These are phyloP conservation scores for Apantesis nais DNA, from an alignment of 2,888 invertebrate species.

Conservation along the genomic window DNA sequence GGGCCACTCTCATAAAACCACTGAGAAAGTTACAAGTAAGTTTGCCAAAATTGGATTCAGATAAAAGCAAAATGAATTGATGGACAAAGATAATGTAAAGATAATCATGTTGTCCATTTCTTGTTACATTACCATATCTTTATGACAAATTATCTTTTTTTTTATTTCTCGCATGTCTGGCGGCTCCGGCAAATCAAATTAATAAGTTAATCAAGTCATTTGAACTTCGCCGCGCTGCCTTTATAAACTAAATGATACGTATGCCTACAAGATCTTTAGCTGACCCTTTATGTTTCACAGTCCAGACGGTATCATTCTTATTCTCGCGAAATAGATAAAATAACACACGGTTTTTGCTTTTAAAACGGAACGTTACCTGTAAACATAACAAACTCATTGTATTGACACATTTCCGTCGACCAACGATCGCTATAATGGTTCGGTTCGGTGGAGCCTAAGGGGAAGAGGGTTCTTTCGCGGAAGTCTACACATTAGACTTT, in stretches of 20 bases:
- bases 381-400: background rate
- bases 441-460: too few species aligned
- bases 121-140: too few species aligned
- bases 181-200: background rate
- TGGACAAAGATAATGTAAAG: too few species aligned
- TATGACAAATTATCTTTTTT: too few species aligned
- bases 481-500: too few species aligned
- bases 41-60: too few species aligned
- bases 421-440: background rate
- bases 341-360: background rate
- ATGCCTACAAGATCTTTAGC: background rate
- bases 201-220: background rate
- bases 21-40: background rate
- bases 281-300: background rate
- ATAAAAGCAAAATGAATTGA: too few species aligned
- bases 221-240: too few species aligned
- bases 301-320: background rate
- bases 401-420: background rate
- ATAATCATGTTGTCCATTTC: too few species aligned
- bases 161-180: background rate
- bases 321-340: background rate
- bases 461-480: too few species aligned
- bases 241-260: background rate
- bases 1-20: background rate
- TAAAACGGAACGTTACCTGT: background rate